Evolutionary conservation across 2,797 vertebrate species (phyloP).

Genomic region (Lemur catta): DNA sequence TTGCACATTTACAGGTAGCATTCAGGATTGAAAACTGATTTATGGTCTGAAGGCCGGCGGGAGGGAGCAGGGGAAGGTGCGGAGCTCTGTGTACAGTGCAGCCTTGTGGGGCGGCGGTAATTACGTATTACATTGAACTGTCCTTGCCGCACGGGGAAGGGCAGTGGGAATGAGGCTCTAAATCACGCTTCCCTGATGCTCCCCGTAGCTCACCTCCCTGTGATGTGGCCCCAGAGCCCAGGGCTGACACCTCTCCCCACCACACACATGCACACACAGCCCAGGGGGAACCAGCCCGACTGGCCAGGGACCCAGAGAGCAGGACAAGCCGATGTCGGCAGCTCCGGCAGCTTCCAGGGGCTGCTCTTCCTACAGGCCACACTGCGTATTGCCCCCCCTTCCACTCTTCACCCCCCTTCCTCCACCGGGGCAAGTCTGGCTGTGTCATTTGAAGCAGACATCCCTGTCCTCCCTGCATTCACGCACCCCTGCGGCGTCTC

Average conservation of each 20-base stretch:
- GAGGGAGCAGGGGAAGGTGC: neutral
- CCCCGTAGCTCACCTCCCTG: constrained; percentile 28
- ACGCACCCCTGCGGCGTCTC: neutral
- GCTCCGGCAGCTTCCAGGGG: constrained; percentile 24
- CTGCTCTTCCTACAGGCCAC: neutral
- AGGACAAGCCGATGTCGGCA: neutral
- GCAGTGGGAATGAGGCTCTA: constrained; percentile 75
- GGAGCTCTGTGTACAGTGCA: constrained; percentile 63
- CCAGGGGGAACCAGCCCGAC: neutral
- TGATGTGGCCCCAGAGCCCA: constrained; percentile 39
- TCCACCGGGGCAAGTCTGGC: neutral
- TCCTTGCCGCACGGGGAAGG: constrained; percentile 77
- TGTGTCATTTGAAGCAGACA: neutral
- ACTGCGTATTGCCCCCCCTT: neutral
- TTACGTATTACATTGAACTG: constrained; percentile 67
- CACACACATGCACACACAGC: neutral
- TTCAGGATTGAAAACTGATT: constrained; percentile 79
- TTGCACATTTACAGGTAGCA: constrained; percentile 71
- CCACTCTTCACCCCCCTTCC: neutral
- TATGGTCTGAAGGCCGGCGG: constrained; percentile 62
- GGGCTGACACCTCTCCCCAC: neutral
- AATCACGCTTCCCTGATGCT: constrained; percentile 53
- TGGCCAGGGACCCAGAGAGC: neutral
- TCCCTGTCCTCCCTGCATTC: neutral
- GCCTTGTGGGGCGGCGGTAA: constrained; percentile 40